Conservation (phyloP, 2,797 vertebrate genomes). For the Sylvia borin region DNA sequence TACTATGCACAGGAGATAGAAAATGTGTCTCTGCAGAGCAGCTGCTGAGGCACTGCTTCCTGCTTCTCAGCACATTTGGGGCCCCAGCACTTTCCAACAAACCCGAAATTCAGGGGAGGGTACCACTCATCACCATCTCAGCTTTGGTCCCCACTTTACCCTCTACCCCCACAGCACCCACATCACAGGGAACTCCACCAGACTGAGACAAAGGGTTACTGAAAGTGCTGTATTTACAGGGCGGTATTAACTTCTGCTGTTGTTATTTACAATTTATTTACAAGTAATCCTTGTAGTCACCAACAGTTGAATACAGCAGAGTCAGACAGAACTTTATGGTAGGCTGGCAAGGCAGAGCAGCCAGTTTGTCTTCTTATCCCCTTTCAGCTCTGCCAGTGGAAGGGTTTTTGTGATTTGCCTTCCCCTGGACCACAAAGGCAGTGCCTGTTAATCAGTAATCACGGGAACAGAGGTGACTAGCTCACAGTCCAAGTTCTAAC, state of each 20-base stretch:
- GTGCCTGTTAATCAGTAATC: not conserved
- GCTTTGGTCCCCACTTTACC: not conserved
- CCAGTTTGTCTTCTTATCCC: not conserved
- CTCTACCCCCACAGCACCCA: accelerated
- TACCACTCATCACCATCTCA: not conserved
- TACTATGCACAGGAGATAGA: accelerated
- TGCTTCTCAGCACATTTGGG: not conserved
- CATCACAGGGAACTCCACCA: not conserved
- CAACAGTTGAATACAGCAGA: not conserved
- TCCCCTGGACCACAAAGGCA: not conserved
- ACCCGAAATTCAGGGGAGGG: accelerated
- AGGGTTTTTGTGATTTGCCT: not conserved
- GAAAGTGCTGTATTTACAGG: not conserved
- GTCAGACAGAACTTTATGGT: not conserved
- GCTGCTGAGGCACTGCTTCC: not conserved
- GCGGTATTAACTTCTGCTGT: not conserved
- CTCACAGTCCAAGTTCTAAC: accelerated
- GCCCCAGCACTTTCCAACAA: not conserved
- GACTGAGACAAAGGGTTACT: not conserved
- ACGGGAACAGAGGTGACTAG: not conserved
- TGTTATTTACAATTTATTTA: not conserved
- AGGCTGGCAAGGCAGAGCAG: not conserved
- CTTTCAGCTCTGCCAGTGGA: not conserved
- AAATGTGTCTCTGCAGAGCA: not conserved
- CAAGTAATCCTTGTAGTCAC: not conserved